Conservation (phyloP, 2,797 vertebrate species). For the Sebastes trivittatus region DNA sequence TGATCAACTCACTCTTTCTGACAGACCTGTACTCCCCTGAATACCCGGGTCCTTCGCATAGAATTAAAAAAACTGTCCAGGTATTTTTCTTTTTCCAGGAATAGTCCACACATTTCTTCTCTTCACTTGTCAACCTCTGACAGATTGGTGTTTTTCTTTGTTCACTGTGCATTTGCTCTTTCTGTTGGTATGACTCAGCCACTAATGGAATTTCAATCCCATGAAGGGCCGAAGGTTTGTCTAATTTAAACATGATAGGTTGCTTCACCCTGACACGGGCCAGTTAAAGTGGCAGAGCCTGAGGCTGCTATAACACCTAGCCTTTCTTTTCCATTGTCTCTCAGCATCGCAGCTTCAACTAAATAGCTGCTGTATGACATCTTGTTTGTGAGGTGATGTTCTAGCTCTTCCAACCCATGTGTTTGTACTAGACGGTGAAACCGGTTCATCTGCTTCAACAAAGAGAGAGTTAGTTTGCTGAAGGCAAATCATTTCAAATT, state of each 20-base stretch:
- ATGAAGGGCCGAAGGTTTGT: not conserved
- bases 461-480: not conserved
- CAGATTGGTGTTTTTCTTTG: not conserved
- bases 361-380: conserved; percentile 41
- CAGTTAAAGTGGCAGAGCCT: conserved; percentile 8
- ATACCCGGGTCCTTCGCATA: conserved; percentile 94
- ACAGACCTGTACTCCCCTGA: conserved; percentile 96
- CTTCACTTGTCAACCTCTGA: not conserved
- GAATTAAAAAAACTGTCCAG: conserved; percentile 98
- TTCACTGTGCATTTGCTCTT: not conserved
- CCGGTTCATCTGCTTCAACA: conserved; percentile 52
- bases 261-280: not conserved
- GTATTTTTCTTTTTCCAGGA: conserved; percentile 63
- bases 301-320: not conserved
- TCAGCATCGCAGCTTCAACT: not conserved
- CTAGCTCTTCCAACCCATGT: conserved; percentile 14
- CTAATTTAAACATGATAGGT: not conserved
- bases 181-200: not conserved
- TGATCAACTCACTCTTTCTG: conserved; percentile 98
- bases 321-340: not conserved
- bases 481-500: conserved; percentile 9
- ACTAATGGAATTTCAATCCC: not conserved
- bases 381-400: conserved; percentile 25
- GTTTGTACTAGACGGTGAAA: conserved; percentile 36
- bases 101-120: conserved; percentile 13